A percentile compares a stretch with the other conserved stretches of the same genome.
Evolutionary conservation across 2,113 vertebrate species (phyloP).

Genomic region (Phainopepla nitens): DNA sequence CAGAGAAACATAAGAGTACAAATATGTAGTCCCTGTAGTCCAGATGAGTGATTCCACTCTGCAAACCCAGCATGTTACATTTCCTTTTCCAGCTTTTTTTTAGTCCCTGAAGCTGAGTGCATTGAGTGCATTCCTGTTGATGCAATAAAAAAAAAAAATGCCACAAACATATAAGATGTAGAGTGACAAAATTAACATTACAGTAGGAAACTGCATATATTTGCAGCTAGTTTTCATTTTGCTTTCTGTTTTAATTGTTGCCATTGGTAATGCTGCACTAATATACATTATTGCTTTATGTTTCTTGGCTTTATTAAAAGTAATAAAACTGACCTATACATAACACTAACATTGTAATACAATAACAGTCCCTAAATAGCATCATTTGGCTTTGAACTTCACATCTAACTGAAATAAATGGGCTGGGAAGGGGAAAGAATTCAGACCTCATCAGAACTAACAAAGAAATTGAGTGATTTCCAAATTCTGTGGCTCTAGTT

Average conservation of each 20-base stretch:
- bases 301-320: slow-evolving; percentile 22
- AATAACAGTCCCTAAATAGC: slow-evolving; percentile 15
- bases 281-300: neutral
- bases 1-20: neutral
- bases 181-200: neutral
- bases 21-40: neutral
- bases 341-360: neutral
- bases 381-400: slow-evolving; percentile 26
- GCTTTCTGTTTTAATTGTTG: slow-evolving; percentile 8
- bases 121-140: neutral
- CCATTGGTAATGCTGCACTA: neutral
- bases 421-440: neutral
- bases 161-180: neutral
- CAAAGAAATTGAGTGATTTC: neutral
- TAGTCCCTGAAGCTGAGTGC: neutral
- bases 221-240: neutral
- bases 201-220: neutral
- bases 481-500: neutral
- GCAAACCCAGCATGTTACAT: neutral
- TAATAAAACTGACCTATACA: slow-evolving; percentile 30
- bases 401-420: slow-evolving; percentile 6
- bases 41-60: neutral
- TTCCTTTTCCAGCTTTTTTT: neutral
- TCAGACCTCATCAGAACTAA: slow-evolving; percentile 1
- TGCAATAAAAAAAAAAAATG: slow-evolving; percentile 28